Percentiles rank a stretch among this genome's conserved stretches.
These are phyloP conservation scores for Lophochroa leadbeateri DNA, from an alignment of 2,113 vertebrate genomes.

Conservation along the genomic window DNA sequence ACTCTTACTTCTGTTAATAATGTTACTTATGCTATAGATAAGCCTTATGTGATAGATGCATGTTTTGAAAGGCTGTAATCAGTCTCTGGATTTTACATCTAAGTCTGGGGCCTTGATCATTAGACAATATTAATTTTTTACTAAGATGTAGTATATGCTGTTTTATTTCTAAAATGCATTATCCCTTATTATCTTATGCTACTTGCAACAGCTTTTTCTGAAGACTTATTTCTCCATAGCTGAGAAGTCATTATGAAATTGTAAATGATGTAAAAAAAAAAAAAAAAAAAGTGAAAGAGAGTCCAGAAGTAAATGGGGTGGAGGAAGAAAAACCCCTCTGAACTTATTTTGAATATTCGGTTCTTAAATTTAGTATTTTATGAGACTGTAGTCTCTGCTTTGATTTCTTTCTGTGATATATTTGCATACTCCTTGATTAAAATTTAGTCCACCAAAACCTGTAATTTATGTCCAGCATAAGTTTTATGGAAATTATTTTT, in stretches of 20 bases:
- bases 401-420: not conserved
- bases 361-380: not conserved
- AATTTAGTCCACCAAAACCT: not conserved
- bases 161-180: not conserved
- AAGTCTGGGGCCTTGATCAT: not conserved
- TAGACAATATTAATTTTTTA: not conserved
- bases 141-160: accelerated
- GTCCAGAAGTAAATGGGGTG: not conserved
- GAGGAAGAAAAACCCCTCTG: not conserved
- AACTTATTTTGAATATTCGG: not conserved
- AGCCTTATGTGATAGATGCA: not conserved
- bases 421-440: not conserved
- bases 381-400: not conserved
- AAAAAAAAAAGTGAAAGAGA: not conserved
- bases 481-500: not conserved
- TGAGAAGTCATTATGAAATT: not conserved
- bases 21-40: not conserved
- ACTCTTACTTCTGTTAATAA: not conserved
- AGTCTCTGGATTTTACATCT: not conserved
- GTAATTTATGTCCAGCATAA: not conserved
- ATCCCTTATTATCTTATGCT: not conserved
- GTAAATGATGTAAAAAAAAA: not conserved
- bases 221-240: not conserved
- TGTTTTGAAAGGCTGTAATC: not conserved
- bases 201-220: not conserved